Conservation (phyloP, 2,797 vertebrate genomes). For the Falco novaeseelandiae region DNA sequence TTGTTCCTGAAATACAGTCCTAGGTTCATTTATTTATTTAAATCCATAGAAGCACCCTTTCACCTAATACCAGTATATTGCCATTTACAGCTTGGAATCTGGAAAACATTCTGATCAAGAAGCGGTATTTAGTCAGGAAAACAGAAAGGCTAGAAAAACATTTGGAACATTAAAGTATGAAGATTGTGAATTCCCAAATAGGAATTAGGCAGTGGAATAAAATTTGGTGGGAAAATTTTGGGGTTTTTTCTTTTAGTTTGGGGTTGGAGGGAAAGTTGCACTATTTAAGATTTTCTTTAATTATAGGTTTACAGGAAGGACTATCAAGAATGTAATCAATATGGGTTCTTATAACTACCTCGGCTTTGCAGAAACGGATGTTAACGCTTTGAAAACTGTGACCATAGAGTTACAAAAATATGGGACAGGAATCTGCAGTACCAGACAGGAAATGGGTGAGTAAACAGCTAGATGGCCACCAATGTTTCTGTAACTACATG, state of each 20-base stretch:
- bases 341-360: slow-evolving; percentile 98
- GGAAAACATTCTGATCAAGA: neutral
- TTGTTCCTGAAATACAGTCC: neutral
- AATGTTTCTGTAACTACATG: neutral
- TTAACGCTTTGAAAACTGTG: slow-evolving; percentile 87
- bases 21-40: neutral
- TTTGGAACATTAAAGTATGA: neutral
- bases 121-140: neutral
- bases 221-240: neutral
- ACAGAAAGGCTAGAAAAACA: neutral
- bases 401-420: slow-evolving; percentile 79
- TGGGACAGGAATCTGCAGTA: slow-evolving; percentile 88
- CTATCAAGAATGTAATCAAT: slow-evolving; percentile 90
- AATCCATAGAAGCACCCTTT: neutral
- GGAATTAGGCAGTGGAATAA: neutral
- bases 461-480: neutral
- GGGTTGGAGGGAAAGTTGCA: neutral
- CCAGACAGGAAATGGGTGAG: slow-evolving; percentile 91
- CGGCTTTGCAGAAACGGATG: slow-evolving; percentile 87
- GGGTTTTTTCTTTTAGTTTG: neutral
- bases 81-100: neutral
- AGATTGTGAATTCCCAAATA: neutral
- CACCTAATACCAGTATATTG: neutral
- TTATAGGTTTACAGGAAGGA: slow-evolving; percentile 89
- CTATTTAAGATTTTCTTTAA: neutral